These are phyloP conservation scores for Sebastes kiyomatsui DNA, from an alignment of 2,797 vertebrate genomes.

Conservation along the genomic window DNA sequence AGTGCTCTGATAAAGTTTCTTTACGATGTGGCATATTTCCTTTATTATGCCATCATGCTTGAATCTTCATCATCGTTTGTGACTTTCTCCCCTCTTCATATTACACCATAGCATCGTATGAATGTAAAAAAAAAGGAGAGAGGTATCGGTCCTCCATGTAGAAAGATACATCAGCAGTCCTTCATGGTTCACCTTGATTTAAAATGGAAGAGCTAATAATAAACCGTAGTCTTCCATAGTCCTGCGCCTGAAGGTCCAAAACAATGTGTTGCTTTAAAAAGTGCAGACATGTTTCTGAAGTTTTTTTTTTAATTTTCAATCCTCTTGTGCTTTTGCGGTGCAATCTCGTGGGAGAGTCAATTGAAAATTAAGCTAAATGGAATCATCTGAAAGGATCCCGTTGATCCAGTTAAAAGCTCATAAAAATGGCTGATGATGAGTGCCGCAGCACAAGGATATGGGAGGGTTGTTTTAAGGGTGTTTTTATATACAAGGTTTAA, in stretches of 20 bases:
- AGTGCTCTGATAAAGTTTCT: constrained; percentile 44
- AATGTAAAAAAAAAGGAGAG: constrained; percentile 22
- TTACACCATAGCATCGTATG: constrained; percentile 27
- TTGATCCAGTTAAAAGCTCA: constrained; percentile 50
- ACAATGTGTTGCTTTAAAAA: constrained; percentile 45
- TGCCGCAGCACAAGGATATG: constrained; percentile 47
- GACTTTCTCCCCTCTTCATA: constrained; percentile 21
- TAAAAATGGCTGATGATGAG: constrained; percentile 49
- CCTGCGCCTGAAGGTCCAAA: constrained; percentile 57
- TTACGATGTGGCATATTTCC: constrained; percentile 20
- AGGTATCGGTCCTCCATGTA: constrained; percentile 24
- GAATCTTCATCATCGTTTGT: constrained; percentile 39
- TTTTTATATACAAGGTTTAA: constrained; percentile 56
- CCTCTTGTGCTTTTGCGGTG: constrained; percentile 68
- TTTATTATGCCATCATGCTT: constrained; percentile 24
- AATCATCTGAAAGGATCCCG: constrained; percentile 40
- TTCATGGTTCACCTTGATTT: constrained; percentile 39
- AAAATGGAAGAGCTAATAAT: constrained; percentile 66
- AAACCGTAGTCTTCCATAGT: constrained; percentile 53
- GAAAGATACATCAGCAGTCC: constrained; percentile 50
- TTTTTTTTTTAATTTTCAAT: constrained; percentile 28
- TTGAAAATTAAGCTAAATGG: constrained; percentile 24
- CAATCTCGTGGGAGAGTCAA: constrained; percentile 37
- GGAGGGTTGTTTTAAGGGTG: constrained; percentile 20
- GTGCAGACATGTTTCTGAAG: constrained; percentile 52